Evolutionary conservation across 2,113 vertebrate genomes (phyloP).

Genomic region (Zootoca vivipara): DNA sequence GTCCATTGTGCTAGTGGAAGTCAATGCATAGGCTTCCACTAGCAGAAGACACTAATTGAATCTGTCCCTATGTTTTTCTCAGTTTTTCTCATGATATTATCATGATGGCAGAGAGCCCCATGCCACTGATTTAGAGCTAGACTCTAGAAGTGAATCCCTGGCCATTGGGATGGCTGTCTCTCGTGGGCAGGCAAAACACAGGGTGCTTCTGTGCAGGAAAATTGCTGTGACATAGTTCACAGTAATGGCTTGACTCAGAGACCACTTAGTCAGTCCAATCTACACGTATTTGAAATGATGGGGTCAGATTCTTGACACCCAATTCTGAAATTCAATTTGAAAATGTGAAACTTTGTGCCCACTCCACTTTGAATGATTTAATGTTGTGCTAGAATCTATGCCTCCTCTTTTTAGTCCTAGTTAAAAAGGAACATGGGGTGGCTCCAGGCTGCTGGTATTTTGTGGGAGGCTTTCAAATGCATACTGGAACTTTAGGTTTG

Average conservation of each 20-base stretch:
- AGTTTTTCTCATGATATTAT: background rate
- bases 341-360: background rate
- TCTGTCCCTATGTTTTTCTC: too few relatives aligned
- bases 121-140: background rate
- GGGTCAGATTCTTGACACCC: background rate
- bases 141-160: background rate
- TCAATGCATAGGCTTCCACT: too few relatives aligned
- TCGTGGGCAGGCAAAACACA: background rate
- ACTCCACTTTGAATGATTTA: background rate
- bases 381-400: background rate
- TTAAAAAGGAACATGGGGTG: background rate
- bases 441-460: too few relatives aligned
- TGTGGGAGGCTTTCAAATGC: too few relatives aligned
- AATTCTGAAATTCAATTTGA: background rate
- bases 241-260: background rate
- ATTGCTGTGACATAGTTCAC: background rate
- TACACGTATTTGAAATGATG: background rate
- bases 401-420: background rate
- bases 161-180: background rate
- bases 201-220: background rate
- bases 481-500: too few relatives aligned
- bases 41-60: too few relatives aligned
- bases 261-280: background rate
- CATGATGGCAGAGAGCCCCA: background rate
- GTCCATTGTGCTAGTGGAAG: too few relatives aligned